Base-by-base conservation (phyloP, 1,140 invertebrate species). In the Drosophila serrata region DNA sequence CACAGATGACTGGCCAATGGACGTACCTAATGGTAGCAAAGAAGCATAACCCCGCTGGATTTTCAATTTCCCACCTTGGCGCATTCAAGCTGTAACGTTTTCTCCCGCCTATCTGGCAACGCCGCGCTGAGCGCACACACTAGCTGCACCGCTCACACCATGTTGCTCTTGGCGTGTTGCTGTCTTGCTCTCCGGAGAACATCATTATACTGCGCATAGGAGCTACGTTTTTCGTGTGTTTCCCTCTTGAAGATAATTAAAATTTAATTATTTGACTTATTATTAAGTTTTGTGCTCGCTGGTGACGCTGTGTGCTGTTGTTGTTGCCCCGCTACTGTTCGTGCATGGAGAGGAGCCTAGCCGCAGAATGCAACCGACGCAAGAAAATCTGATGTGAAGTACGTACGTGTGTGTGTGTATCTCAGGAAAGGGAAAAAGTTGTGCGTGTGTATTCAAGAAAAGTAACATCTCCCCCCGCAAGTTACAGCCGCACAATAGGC, bases 231-330 rank as follows among this genome's bases (percentile, higher is more conserved):
- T 82, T 75, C 78, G 78, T 87, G 73, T 84, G 82, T 86, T 79
- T 86, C 63, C 79, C 78, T 81, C 79, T 82, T 78, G 37, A 76
- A 82, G 70, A 88, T 82, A 88, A 87, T 87, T 90, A 81, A 81
- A 90, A 85, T 81, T 85, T 79, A 90, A 90, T 90, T 90, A 88
- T 88, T 85, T 90, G 74, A 79, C 74, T 90, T 90, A 90, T 90
- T 79, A 90, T 90, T 90, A 90, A 85, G 85, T 90, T 90, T 53
- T 75, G 81, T 76, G 68, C 53, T 57, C 45, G 55, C 42, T 55
- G 58, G 56, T 74, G 17, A 55, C 55, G 53, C 69, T 56, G 39
- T 43, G 31, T 57, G 69, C 31, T 63, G 62, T 51, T 67, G 82
- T 39, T 56, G 31, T 42, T 61, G 49, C 43, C 40, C 39, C 31